Evolutionary conservation across 2,797 vertebrate species (phyloP).

Genomic region (Phoebastria nigripes): DNA sequence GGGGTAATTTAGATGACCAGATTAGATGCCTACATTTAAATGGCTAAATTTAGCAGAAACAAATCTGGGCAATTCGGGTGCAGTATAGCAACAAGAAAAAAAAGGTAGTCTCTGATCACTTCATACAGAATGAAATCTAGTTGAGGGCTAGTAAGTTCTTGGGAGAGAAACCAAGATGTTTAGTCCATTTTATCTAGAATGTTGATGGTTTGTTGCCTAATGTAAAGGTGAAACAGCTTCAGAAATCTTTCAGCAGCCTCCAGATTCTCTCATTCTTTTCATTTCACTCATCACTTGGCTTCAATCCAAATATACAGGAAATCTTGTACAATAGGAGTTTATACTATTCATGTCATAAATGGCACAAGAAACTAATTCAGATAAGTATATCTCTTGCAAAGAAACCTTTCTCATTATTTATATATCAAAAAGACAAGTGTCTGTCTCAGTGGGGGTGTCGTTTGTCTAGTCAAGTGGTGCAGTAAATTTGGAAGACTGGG

Average conservation of each 20-base stretch:
- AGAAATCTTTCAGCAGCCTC: neutral
- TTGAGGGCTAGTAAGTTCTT: neutral
- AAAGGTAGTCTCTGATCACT: neutral
- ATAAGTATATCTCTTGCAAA: neutral
- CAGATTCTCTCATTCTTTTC: neutral
- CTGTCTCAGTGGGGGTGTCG: neutral
- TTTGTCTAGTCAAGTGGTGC: neutral
- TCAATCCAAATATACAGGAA: neutral
- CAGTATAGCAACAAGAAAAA: neutral
- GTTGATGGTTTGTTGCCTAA: neutral
- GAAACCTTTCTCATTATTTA: neutral
- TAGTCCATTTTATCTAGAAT: neutral
- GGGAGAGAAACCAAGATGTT: neutral
- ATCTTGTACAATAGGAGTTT: neutral
- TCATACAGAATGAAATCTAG: neutral
- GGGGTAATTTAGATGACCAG: neutral
- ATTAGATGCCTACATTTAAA: neutral
- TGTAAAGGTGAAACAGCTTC: neutral
- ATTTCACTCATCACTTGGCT: neutral
- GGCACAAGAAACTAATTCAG: neutral
- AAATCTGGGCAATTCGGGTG: neutral
- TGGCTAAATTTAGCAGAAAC: neutral
- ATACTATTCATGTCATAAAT: neutral
- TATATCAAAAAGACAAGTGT: neutral
- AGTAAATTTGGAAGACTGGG: neutral